Evolutionary conservation across 2,113 vertebrate species (phyloP).

Genomic region (Rhinolophus sinicus): DNA sequence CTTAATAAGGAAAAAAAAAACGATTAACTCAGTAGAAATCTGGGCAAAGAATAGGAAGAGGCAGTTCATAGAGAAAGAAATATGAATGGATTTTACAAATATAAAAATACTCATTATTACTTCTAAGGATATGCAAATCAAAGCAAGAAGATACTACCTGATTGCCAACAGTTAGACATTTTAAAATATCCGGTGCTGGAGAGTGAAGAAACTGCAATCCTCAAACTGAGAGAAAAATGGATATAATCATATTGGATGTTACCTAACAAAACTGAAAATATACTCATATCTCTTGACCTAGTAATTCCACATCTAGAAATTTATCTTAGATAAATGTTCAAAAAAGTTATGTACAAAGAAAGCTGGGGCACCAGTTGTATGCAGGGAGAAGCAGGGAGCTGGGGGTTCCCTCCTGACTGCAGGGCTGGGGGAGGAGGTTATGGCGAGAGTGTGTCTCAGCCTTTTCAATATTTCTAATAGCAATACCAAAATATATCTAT

Average conservation of each 20-base stretch:
- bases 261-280: neutral
- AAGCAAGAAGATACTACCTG: neutral
- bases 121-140: neutral
- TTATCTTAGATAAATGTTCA: neutral
- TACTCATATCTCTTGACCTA: neutral
- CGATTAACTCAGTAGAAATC: constrained; percentile 26
- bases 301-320: neutral
- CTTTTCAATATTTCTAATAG: neutral
- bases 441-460: neutral
- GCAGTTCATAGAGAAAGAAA: neutral
- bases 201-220: neutral
- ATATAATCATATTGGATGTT: neutral
- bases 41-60: neutral
- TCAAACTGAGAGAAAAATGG: neutral
- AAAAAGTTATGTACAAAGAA: neutral
- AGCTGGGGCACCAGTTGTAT: neutral
- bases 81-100: neutral
- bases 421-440: neutral
- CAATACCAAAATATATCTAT: neutral
- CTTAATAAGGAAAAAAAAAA: constrained; percentile 40
- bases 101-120: neutral
- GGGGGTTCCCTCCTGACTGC: neutral
- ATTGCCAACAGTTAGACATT: neutral
- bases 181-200: neutral
- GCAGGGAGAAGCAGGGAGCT: neutral